phyloP scores from a whole-genome alignment of 2,113 vertebrate species.

The Erinaceus europaeus region DNA sequence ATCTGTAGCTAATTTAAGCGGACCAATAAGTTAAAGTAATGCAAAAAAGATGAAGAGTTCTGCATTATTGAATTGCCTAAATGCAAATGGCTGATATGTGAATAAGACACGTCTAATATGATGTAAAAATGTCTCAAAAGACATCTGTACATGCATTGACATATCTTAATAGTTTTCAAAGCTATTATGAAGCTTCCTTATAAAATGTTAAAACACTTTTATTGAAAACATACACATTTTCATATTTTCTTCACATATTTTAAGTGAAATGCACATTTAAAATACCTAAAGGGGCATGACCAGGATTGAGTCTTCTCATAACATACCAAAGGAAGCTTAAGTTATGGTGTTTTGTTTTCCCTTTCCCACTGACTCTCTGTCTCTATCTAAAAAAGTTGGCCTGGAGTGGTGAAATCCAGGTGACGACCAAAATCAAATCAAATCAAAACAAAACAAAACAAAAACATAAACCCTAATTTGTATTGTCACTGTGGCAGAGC shows the following conservation, averaged over 20 bases:
- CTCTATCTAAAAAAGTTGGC: no score
- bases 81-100: background rate
- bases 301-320: no score
- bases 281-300: no score
- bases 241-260: background rate
- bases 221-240: background rate
- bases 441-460: no score
- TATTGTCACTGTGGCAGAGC: background rate
- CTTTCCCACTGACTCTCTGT: no score
- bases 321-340: no score
- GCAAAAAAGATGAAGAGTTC: background rate
- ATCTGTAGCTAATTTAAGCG: constrained; percentile 1
- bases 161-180: background rate
- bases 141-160: background rate
- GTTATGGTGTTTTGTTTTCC: no score
- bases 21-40: background rate
- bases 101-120: background rate
- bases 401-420: no score
- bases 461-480: background rate
- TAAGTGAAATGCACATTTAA: background rate
- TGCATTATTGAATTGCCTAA: background rate
- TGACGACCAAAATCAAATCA: no score
- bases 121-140: background rate
- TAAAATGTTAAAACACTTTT: background rate
- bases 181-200: background rate